phyloP scores from a whole-genome alignment of 2,797 vertebrate genomes.

The Phyllotis vaccarum region DNA sequence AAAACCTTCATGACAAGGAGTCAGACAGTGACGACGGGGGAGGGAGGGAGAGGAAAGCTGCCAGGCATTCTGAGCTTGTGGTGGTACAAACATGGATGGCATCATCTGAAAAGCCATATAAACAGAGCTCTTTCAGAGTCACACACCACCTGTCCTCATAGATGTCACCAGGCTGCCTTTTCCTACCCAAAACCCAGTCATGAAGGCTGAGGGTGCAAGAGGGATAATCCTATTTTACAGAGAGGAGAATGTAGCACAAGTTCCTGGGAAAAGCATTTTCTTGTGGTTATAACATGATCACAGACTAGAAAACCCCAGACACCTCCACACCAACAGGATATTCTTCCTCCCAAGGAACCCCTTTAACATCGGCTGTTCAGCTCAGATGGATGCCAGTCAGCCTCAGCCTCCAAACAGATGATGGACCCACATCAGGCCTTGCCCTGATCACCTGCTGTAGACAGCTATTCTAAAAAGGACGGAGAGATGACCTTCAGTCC shows the following conservation, averaged over 20 bases:
- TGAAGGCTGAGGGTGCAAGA: background rate
- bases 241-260: conserved; percentile 39
- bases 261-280: background rate
- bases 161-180: background rate
- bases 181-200: background rate
- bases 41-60: conserved; percentile 46
- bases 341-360: background rate
- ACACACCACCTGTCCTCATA: background rate
- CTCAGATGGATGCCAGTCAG: background rate
- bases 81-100: background rate
- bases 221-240: background rate
- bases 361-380: background rate
- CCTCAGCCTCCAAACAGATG: background rate
- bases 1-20: background rate
- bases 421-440: background rate
- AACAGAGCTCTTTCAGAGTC: conserved; percentile 2
- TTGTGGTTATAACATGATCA: background rate
- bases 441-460: background rate
- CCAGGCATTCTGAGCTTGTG: background rate
- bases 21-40: background rate
- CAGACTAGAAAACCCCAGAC: background rate
- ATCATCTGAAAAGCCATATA: conserved; percentile 28
- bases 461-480: background rate
- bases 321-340: background rate
- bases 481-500: background rate